Base-by-base conservation (phyloP, 2,888 invertebrate genomes). In the Epinotia bilunana region DNA sequence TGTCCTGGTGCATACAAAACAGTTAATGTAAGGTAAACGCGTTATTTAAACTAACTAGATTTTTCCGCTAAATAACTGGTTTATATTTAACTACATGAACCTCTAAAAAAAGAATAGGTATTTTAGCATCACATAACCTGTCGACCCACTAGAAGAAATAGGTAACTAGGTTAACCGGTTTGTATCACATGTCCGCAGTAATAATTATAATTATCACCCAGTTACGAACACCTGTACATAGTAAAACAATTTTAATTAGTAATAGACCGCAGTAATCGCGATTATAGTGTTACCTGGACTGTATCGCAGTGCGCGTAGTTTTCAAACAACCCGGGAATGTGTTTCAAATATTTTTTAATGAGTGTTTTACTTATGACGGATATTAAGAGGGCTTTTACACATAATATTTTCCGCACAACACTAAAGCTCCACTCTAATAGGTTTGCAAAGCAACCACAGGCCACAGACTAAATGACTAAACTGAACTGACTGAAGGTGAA, bases 401-500 rank as follows among this genome's bases (percentile, higher is more conserved):
- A 68, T 68, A 28, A 73, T 61, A 55, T n/a, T 55, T 28, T 23
- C 43, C 57, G 68, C 39, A 62, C 55, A 57, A 68, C 28, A 60
- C 49, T 43, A 20, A 3, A 39, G 53, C 46, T 58, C 18, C 43
- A 33, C 13, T 60, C 33, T 39, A 20, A 18, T 18, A 39, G n/a
- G 20, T 3, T 53, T 12, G 20, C 46, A n/a, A 13, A n/a, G 71
- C 67, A 68, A 73, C 68, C 68, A 73, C 68, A 73, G 73, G 68
- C 68, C 68, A 73, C 68, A 73, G 73, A 73, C 68, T 57, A 9
- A 49, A n/a, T n/a, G n/a, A 39, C 23, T 23, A 7, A 6, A n/a
- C 20, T 20, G 20, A 20, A n/a, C n/a, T n/a, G n/a, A n/a, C n/a
- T n/a, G n/a, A 20, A 20, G 2, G n/a, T n/a, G n/a, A 28, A 64